These are phyloP conservation scores for Drosophila teissieri DNA, from an alignment of 1,140 invertebrate species.

Conservation along the genomic window DNA sequence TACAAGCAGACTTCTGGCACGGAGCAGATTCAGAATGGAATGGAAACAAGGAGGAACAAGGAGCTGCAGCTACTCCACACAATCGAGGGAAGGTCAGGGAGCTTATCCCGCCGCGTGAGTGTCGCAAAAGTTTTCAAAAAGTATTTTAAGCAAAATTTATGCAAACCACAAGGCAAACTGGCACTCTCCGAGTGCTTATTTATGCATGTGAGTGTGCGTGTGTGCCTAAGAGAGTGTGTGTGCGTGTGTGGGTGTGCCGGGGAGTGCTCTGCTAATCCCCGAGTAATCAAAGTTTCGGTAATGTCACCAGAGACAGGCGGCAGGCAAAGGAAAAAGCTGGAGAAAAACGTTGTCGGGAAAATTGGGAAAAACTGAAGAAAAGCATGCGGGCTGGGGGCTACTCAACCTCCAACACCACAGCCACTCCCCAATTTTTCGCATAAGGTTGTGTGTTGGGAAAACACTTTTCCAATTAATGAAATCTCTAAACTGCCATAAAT, in stretches of 20 bases:
- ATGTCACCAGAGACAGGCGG: conserved; percentile 59
- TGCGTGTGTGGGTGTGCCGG: conserved; percentile 26
- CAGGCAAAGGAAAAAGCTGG: conserved; percentile 30
- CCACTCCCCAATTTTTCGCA: background rate
- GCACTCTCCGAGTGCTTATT: conserved; percentile 39
- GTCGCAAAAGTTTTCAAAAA: conserved; percentile 81
- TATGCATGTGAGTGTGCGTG: conserved; percentile 38
- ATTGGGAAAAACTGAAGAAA: conserved; percentile 42
- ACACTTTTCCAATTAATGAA: conserved; percentile 84
- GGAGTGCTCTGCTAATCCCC: conserved; percentile 70
- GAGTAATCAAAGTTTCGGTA: conserved; percentile 83
- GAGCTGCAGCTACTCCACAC: background rate
- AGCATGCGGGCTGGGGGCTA: background rate
- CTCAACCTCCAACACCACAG: too few species aligned
- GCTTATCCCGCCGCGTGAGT: conserved; percentile 49
- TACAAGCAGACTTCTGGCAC: conserved; percentile 47
- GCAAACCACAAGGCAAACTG: conserved; percentile 78
- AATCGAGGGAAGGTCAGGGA: background rate
- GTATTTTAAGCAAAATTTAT: conserved; percentile 83
- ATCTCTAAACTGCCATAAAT: conserved; percentile 84
- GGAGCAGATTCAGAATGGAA: conserved; percentile 1
- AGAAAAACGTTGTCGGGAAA: conserved; percentile 57
- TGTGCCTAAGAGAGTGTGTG: background rate
- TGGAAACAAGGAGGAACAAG: background rate
- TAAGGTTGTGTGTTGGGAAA: conserved; percentile 32